Percentiles rank a stretch among this genome's conserved stretches.
These are phyloP conservation scores for Dryobotodes eremita DNA, from an alignment of 2,888 invertebrate species.

Conservation along the genomic window DNA sequence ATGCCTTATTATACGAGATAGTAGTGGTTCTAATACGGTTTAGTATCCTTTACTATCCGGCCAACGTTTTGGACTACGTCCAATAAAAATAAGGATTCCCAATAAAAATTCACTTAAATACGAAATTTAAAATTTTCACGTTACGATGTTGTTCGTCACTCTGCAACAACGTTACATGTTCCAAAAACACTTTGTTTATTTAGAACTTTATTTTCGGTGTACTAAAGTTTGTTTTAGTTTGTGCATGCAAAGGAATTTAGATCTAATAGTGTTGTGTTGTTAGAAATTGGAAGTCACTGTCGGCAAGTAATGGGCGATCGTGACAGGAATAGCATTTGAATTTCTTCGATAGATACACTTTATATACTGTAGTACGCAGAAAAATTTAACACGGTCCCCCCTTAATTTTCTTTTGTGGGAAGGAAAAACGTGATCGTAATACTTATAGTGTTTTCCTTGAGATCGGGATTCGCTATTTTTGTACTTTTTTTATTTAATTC, in stretches of 20 bases:
- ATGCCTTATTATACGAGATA: conserved; percentile 3
- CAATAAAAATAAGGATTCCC: conserved; percentile 85
- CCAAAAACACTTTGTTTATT: conserved; percentile 9
- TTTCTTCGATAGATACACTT: conserved; percentile 81
- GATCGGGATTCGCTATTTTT: conserved; percentile 51
- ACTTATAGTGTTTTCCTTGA: conserved; percentile 69
- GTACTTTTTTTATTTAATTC: conserved; percentile 64
- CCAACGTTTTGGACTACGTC: conserved; percentile 63
- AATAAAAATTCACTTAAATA: conserved; percentile 90
- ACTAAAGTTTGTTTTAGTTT: conserved; percentile 65
- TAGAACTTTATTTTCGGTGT: conserved; percentile 39
- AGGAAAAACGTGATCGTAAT: conserved; percentile 80
- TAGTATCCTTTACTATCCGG: conserved; percentile 40
- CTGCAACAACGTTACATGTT: conserved; percentile 65
- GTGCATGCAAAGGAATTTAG: conserved; percentile 63
- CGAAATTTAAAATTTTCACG: conserved; percentile 89
- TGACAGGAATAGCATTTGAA: conserved; percentile 87
- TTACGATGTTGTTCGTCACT: conserved; percentile 76
- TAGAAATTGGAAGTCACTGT: conserved; percentile 90
- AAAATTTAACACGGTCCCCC: conserved; percentile 80
- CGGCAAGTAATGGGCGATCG: conserved; percentile 89
- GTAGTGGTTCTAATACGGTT: conserved; percentile 28
- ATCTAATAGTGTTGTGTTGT: conserved; percentile 73
- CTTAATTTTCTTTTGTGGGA: conserved; percentile 84
- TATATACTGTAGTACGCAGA: conserved; percentile 75